Evolutionary conservation across 1,140 invertebrate genomes (phyloP).

Genomic region (Rhopalosiphum padi): DNA sequence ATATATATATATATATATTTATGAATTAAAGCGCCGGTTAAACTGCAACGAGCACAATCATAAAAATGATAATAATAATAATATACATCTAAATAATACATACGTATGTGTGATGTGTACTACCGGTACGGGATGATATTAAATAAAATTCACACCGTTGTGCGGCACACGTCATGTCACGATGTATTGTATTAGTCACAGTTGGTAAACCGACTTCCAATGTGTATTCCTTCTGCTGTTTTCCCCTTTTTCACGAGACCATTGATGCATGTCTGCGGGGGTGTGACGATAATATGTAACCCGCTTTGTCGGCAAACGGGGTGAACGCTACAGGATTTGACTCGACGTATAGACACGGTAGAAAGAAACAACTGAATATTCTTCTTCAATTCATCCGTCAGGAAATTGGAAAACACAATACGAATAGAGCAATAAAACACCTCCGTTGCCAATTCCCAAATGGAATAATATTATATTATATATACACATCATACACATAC

Average conservation of each 20-base stretch:
- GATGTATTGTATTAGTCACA: slow-evolving; percentile 55
- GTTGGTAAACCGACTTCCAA: slow-evolving; percentile 42
- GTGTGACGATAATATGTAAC: slow-evolving; percentile 7
- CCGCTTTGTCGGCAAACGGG: background rate
- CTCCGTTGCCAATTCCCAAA: background rate
- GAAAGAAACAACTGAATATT: slow-evolving; percentile 28
- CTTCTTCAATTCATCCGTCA: slow-evolving; percentile 16
- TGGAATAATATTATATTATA: background rate
- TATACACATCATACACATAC: background rate
- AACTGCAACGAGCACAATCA: background rate
- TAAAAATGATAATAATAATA: background rate
- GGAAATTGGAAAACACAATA: slow-evolving; percentile 50
- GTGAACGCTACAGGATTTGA: slow-evolving; percentile 8
- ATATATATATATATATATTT: background rate
- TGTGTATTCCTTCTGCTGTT: background rate
- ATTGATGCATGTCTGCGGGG: slow-evolving; percentile 43
- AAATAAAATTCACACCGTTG: slow-evolving; percentile 22
- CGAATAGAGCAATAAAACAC: slow-evolving; percentile 38
- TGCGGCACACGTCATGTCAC: slow-evolving; percentile 3
- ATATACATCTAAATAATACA: background rate
- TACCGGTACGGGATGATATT: background rate
- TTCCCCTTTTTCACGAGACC: slow-evolving; percentile 16
- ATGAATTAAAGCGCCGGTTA: background rate
- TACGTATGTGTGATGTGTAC: background rate
- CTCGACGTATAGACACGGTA: background rate